Conservation (phyloP, 1,140 invertebrate species). For the Euwallacea similis region DNA sequence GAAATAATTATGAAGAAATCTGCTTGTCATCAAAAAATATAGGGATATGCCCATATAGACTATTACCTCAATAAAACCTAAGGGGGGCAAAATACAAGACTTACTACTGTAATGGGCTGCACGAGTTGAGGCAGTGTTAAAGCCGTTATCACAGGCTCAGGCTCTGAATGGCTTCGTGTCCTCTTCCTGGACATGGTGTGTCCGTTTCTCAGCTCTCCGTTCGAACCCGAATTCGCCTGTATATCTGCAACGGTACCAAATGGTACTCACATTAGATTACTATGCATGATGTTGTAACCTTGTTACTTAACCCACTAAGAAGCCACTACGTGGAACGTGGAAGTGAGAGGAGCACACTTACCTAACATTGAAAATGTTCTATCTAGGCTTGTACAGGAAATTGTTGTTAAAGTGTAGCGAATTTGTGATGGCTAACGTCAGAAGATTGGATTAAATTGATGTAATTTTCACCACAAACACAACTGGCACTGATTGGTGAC, state of each 20-base stretch:
- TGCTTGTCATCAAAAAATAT: too few species aligned
- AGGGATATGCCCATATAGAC: too few species aligned
- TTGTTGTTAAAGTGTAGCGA: conserved; percentile 1
- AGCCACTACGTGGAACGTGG: too few species aligned
- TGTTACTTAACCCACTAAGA: not conserved
- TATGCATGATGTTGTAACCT: not conserved
- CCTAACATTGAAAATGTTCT: conserved; percentile 44
- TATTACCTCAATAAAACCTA: too few species aligned
- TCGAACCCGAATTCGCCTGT: conserved; percentile 33
- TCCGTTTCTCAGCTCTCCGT: conserved; percentile 27
- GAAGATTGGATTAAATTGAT: not conserved
- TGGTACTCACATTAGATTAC: not conserved
- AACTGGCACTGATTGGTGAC: not conserved
- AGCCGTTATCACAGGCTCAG: conserved; percentile 24
- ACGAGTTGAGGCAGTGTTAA: conserved; percentile 30
- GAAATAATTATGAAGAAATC: too few species aligned
- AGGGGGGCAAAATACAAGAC: conserved; percentile 18
- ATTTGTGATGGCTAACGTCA: not conserved
- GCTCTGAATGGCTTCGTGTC: conserved; percentile 50
- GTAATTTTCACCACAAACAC: not conserved
- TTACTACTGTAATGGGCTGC: conserved; percentile 44
- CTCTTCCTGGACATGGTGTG: conserved; percentile 51
- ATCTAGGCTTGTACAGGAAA: conserved; percentile 16
- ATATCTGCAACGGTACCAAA: conserved; percentile 39
- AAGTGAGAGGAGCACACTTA: conserved; percentile 26